These are phyloP conservation scores for Eublepharis macularius DNA, from an alignment of 2,113 vertebrate species.

Conservation along the genomic window DNA sequence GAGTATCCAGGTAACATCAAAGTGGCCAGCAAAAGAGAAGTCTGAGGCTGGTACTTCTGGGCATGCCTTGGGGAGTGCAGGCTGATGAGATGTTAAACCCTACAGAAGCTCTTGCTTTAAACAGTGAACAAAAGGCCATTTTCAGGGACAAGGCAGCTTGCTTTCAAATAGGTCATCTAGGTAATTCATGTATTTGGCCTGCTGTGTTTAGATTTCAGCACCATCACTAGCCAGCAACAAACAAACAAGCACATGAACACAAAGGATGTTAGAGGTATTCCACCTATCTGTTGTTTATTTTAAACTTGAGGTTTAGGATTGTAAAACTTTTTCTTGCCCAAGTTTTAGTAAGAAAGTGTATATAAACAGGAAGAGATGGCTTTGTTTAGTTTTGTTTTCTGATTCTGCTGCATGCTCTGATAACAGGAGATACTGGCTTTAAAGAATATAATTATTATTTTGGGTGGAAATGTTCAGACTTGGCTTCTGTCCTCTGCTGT, in stretches of 20 bases:
- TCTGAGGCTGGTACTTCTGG: too few species aligned
- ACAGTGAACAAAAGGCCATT: too few species aligned
- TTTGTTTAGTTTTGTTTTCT: neutral
- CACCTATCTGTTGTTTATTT: neutral
- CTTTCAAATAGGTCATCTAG: too few species aligned
- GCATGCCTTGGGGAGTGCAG: too few species aligned
- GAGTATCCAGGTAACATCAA: too few species aligned
- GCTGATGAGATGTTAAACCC: too few species aligned
- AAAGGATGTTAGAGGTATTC: neutral
- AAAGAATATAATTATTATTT: conserved; percentile 30
- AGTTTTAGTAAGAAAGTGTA: neutral
- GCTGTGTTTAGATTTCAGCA: too few species aligned
- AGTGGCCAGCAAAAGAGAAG: too few species aligned
- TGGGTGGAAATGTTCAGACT: conserved; percentile 10
- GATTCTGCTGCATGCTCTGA: neutral
- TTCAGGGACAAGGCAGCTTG: too few species aligned
- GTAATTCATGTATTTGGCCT: too few species aligned
- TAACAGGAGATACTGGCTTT: conserved; percentile 18
- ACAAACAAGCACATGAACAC: neutral
- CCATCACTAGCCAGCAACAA: too few species aligned
- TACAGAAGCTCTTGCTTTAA: too few species aligned
- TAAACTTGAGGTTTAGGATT: neutral
- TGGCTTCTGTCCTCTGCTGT: neutral
- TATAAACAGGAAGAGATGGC: neutral
- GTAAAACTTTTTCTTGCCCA: neutral